Conservation (phyloP, 2,113 vertebrate species). For the Eublepharis macularius region DNA sequence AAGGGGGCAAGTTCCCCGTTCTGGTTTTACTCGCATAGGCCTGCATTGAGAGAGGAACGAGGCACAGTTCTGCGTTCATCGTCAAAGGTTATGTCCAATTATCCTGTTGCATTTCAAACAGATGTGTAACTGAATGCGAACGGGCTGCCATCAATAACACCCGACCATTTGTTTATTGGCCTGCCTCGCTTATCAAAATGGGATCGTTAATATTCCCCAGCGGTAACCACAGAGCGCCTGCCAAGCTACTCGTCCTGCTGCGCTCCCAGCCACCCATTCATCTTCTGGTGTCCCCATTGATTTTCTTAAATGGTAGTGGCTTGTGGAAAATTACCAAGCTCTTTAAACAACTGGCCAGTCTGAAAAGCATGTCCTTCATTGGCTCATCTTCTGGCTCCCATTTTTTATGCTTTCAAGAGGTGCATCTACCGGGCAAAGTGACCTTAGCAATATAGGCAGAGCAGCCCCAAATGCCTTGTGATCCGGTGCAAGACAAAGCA, state of each 20-base stretch:
- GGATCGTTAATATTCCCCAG: conserved; percentile 5
- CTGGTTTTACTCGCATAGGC: background rate
- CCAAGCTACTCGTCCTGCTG: background rate
- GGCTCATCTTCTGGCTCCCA: conserved; percentile 9
- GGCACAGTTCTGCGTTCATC: rapidly evolving
- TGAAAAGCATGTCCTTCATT: background rate
- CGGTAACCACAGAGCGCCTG: background rate
- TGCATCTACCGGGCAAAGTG: background rate
- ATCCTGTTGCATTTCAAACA: background rate
- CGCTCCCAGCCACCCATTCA: background rate
- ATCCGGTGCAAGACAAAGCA: background rate
- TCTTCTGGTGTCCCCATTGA: conserved; percentile 8
- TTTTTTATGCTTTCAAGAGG: conserved; percentile 1
- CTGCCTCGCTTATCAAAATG: background rate
- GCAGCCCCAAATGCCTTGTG: background rate
- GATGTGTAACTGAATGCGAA: background rate
- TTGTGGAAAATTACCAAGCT: conserved; percentile 16
- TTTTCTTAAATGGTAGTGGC: background rate
- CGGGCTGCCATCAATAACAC: background rate
- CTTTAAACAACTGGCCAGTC: conserved; percentile 2
- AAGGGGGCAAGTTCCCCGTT: background rate
- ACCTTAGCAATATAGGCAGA: background rate
- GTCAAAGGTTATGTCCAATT: background rate
- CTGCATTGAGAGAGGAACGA: background rate
- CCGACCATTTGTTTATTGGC: too few relatives aligned